phyloP scores from a whole-genome alignment of 2,888 invertebrate species.

The Lithosia quadra region DNA sequence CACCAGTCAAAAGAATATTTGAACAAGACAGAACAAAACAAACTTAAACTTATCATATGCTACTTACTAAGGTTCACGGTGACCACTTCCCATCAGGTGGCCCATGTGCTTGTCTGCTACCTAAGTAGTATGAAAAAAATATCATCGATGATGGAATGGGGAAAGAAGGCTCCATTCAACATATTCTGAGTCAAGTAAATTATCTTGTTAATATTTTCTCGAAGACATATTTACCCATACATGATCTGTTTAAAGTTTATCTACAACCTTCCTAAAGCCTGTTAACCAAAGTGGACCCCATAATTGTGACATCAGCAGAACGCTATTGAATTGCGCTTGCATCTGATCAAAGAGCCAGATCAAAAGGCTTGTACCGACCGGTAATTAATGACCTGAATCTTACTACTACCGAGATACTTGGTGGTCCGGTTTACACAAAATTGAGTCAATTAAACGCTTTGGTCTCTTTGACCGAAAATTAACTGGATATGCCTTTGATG shows the following conservation, averaged over 20 bases:
- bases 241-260: not conserved
- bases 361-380: slow-evolving; percentile 36
- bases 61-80: no score
- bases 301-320: not conserved
- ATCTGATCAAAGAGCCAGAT: slow-evolving; percentile 35
- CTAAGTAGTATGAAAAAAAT: no score
- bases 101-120: no score
- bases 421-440: slow-evolving; percentile 19
- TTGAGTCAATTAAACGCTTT: slow-evolving; percentile 25
- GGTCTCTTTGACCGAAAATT: not conserved
- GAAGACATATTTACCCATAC: no score
- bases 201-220: no score
- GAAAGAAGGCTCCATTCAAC: no score
- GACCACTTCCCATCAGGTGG: no score
- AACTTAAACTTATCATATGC: no score
- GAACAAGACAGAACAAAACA: no score
- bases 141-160: no score
- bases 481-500: not conserved
- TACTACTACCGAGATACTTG: slow-evolving; percentile 25
- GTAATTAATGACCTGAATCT: slow-evolving; percentile 41
- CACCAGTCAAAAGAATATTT: no score
- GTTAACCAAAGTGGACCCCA: not conserved
- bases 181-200: no score
- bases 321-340: slow-evolving; percentile 36
- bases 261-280: not conserved